Evolutionary conservation across 2,888 invertebrate species (phyloP).

Genomic region (Apomyelois bistriatella): DNA sequence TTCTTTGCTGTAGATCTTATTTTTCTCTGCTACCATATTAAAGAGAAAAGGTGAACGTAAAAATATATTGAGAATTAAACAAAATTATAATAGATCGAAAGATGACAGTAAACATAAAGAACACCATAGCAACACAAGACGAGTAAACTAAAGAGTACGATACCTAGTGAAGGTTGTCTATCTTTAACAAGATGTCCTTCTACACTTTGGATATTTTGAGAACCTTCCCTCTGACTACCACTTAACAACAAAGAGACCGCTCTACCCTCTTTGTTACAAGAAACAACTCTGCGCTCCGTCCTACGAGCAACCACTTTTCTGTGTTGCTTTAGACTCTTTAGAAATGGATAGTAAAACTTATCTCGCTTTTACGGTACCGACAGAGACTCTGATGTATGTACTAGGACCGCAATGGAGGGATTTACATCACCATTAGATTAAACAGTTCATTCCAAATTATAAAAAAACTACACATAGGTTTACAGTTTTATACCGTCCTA

Average conservation of each 20-base stretch:
- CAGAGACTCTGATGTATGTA: neutral
- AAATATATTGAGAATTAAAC: no score
- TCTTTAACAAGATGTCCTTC: neutral
- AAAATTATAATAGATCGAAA: no score
- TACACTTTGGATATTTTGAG: neutral
- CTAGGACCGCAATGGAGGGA: neutral
- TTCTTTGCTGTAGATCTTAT: no score
- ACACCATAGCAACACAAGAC: no score
- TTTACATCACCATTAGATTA: neutral
- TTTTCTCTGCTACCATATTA: no score
- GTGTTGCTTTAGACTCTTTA: constrained; percentile 50
- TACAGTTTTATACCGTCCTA: no score
- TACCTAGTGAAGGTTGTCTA: neutral
- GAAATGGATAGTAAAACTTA: constrained; percentile 47
- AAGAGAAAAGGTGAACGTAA: no score
- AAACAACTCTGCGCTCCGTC: constrained; percentile 54
- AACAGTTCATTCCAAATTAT: neutral
- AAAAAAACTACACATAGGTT: no score
- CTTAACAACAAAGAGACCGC: constrained; percentile 77
- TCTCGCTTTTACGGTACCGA: constrained; percentile 1
- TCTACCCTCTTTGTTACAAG: constrained; percentile 76
- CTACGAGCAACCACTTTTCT: constrained; percentile 61
- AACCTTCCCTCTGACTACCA: constrained; percentile 49
- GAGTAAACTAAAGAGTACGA: no score
- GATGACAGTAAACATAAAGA: no score